These are phyloP conservation scores for Spisula solida DNA, from an alignment of 2,888 invertebrate species.

Conservation along the genomic window DNA sequence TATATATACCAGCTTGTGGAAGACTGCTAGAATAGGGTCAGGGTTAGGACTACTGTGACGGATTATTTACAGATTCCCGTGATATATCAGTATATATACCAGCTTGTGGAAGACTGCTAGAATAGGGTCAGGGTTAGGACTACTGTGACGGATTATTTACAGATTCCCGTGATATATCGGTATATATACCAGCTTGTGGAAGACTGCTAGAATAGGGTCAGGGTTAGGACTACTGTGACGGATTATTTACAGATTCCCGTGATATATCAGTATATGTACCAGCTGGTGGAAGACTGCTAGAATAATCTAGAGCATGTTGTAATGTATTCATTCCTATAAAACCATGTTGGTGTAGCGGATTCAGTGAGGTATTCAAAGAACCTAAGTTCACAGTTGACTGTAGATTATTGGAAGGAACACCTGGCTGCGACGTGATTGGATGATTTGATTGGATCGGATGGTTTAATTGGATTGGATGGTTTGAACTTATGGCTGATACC, in stretches of 20 bases:
- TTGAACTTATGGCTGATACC: neutral
- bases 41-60: no score
- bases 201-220: neutral
- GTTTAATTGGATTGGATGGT: neutral
- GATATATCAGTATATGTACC: slow-evolving; percentile 51
- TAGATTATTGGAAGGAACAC: neutral
- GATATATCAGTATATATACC: slow-evolving; percentile 50
- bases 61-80: neutral
- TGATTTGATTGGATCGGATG: neutral
- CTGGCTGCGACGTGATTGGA: slow-evolving; percentile 17
- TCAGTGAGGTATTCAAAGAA: neutral
- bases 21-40: slow-evolving; percentile 41
- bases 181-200: slow-evolving; percentile 27
- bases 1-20: slow-evolving; percentile 42
- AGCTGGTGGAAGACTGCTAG: slow-evolving; percentile 39
- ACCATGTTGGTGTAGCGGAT: slow-evolving; percentile 36
- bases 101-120: slow-evolving; percentile 41
- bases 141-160: slow-evolving; percentile 20
- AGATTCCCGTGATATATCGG: slow-evolving; percentile 46
- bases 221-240: neutral
- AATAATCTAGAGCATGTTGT: slow-evolving; percentile 52
- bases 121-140: no score
- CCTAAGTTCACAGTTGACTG: neutral
- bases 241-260: slow-evolving; percentile 24
- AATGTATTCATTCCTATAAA: slow-evolving; percentile 47